Evolutionary conservation across 2,113 vertebrate genomes (phyloP).

Genomic region (Heterotis niloticus): DNA sequence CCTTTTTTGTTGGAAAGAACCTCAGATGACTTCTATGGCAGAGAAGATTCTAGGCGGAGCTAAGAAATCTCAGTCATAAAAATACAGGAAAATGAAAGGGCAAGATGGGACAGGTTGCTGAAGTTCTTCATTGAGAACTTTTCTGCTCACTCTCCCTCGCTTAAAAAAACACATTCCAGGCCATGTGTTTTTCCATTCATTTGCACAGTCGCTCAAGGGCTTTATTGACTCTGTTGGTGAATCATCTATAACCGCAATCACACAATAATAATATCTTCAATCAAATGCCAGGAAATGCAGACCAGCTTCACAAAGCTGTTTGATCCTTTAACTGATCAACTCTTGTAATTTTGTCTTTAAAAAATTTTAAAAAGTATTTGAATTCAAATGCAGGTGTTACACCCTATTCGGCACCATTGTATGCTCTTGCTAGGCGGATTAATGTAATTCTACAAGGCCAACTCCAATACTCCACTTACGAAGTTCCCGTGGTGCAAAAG

Average conservation of each 20-base stretch:
- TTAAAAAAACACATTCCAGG: conserved; percentile 47
- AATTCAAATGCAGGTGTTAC: neutral
- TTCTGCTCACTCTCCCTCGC: conserved; percentile 37
- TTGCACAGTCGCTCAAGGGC: neutral
- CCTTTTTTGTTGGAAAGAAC: conserved; percentile 55
- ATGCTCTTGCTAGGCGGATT: no score
- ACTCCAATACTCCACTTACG: no score
- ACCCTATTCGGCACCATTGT: neutral
- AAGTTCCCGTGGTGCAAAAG: no score
- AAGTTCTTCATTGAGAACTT: conserved; percentile 55
- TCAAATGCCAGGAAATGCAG: conserved; percentile 59
- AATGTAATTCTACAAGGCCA: no score
- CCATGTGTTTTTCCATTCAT: conserved; percentile 39
- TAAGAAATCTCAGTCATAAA: conserved; percentile 50
- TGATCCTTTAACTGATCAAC: neutral
- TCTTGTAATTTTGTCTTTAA: neutral
- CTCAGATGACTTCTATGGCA: conserved; percentile 57
- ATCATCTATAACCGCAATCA: conserved; percentile 66
- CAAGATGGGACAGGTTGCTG: conserved; percentile 68
- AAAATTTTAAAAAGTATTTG: neutral
- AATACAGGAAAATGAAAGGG: conserved; percentile 66
- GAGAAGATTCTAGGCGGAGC: conserved; percentile 67
- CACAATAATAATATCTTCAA: conserved; percentile 62
- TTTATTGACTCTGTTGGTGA: conserved; percentile 53
- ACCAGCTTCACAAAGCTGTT: neutral